Evolutionary conservation across 2,113 vertebrate species (phyloP).

Genomic region (Datnioides undecimradiatus): DNA sequence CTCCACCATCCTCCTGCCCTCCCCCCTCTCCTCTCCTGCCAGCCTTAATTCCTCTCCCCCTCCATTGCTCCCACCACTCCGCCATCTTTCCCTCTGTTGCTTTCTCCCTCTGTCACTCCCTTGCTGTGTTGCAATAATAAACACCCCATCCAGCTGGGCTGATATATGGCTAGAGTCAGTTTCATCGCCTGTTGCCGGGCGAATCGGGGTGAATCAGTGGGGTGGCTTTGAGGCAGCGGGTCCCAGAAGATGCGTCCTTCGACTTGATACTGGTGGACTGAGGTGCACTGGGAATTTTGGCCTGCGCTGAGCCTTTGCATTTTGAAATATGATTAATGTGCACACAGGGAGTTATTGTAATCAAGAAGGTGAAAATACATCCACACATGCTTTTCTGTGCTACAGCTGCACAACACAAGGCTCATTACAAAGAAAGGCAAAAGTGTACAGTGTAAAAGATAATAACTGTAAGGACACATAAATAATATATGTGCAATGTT

Average conservation of each 20-base stretch:
- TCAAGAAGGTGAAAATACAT: neutral
- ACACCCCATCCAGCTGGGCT: conserved; percentile 70
- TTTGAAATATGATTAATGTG: conserved; percentile 24
- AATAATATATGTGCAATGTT: neutral
- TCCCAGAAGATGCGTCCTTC: conserved; percentile 71
- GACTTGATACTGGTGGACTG: conserved; percentile 30
- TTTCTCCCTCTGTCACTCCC: conserved; percentile 73
- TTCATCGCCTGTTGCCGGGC: conserved; percentile 79
- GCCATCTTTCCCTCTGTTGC: conserved; percentile 70
- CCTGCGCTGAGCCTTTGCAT: conserved; percentile 28
- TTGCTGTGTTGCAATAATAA: conserved; percentile 77
- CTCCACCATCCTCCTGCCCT: no score
- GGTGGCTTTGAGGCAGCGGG: conserved; percentile 41
- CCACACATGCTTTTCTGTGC: neutral
- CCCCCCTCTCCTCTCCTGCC: conserved; percentile 40
- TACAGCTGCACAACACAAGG: neutral
- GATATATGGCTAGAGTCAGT: conserved; percentile 69
- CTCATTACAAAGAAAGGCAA: neutral
- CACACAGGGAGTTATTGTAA: neutral
- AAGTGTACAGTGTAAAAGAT: neutral
- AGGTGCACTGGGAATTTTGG: conserved; percentile 34
- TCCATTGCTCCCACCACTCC: conserved; percentile 41
- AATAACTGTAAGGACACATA: neutral
- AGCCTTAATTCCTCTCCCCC: conserved; percentile 54
- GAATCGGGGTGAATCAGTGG: conserved; percentile 51